Base-by-base conservation (phyloP, 1,140 invertebrate genomes). In the Drosophila nebulosa region DNA sequence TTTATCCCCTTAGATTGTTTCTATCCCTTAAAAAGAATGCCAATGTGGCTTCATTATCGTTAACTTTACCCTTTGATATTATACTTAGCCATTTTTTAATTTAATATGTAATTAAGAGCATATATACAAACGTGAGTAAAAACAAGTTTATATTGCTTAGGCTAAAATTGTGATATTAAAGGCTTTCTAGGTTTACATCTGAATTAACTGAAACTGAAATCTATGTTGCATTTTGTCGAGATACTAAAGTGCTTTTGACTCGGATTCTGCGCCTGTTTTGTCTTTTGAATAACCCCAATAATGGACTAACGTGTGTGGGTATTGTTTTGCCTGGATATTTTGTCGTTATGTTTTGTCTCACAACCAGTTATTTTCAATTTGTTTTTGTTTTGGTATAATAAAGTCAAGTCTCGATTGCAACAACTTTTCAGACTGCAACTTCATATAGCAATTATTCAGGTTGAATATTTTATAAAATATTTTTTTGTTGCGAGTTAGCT, bases 391-490 rank as follows among this genome's bases (percentile, higher is more conserved):
- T 36, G 53, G n/a, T 62, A 65, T 63, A 59, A 36, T 30, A 53
- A 42, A 64, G 69, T 74, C 71, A 57, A 65, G 70, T 42, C 36
- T 26, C 68, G 39, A 58, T 27, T 69, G 21, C 10, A 53, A 36
- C 35, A 42, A 51, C 46, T 64, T 66, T 30, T 61, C 39, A n/a
- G 22, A 18, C 36, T 39, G 30, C 5, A 5, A 16, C 30, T 36
- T 35, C 32, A 55, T 59, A 57, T 30, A 72, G 63, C 57, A 72
- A 78, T 79, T 80, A 80, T 86, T 74, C 74, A 81, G 66, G 62
- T 80, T 64, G 52, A 59, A 85, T 75, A 84, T 68, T 78, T 79
- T 67, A 32, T 26, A 55, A 35, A 46, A 69, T 60, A 75, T 79
- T 68, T 74, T 74, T 60, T 24, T 58, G 58, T 57, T 64, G n/a